phyloP scores from a whole-genome alignment of 2,888 invertebrate species.

The Nysson spinosus region DNA sequence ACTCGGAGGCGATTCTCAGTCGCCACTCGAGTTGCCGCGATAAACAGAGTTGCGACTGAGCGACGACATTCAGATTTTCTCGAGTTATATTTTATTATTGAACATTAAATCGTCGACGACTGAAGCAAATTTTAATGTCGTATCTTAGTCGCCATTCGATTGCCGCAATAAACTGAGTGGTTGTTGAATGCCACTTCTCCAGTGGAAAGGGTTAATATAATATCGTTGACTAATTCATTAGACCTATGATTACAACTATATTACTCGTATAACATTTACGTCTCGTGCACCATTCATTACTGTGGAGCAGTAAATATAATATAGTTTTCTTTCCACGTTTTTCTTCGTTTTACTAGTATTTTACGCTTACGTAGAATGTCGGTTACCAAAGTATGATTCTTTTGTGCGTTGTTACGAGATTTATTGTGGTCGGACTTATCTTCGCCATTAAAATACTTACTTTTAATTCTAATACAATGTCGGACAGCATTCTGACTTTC shows the following conservation, averaged over 20 bases:
- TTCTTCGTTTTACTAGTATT: constrained; percentile 4
- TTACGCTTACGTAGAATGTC: constrained; percentile 24
- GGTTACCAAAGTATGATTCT: constrained; percentile 5
- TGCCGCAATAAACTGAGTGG: too few relatives aligned
- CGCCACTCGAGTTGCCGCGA: too few relatives aligned
- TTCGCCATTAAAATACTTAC: constrained; percentile 5
- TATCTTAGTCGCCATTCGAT: too few relatives aligned
- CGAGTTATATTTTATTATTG: too few relatives aligned
- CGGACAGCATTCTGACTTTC: constrained; percentile 44
- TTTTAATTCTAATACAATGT: constrained; percentile 15
- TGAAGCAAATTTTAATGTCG: too few relatives aligned
- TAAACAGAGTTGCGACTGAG: too few relatives aligned
- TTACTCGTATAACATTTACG: constrained; percentile 23
- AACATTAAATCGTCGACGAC: too few relatives aligned
- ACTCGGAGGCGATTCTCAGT: too few relatives aligned
- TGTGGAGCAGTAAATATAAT: constrained; percentile 8
- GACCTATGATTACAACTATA: constrained; percentile 11
- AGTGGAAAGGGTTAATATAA: too few relatives aligned
- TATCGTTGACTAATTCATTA: constrained; percentile 7
- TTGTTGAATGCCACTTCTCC: too few relatives aligned
- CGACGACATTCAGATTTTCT: too few relatives aligned
- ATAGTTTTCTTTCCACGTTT: not conserved
- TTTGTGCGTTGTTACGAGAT: constrained; percentile 25
- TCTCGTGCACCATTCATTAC: constrained; percentile 25
- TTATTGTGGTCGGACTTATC: constrained; percentile 18